Base-by-base conservation (phyloP, 1,140 invertebrate genomes). In the Solenopsis fugax region DNA sequence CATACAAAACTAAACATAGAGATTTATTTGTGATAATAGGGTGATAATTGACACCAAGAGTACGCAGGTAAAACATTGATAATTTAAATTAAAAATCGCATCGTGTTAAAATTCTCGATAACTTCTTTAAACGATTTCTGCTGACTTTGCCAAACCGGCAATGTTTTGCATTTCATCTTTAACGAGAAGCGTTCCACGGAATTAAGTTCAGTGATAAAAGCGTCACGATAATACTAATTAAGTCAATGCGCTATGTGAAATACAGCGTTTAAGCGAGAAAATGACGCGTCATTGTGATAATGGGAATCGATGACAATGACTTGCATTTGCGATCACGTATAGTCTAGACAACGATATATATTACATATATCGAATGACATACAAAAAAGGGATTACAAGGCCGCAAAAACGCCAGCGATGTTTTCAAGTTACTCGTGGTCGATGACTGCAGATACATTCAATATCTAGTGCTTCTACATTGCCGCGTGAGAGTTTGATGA, bases 141-240 rank as follows among this genome's bases (percentile, higher is more conserved):
- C 4, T 16, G 6, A 7, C 24, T n/a, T 56, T 54, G 18, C 4
- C 7, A 45, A 21, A 77, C 45, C n/a, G 2, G 7, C 10, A 10
- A 41, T 76, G 21, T 34, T 65, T 65, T 34, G 76, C 21, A 24
- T 29, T 6, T 34, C 12, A 18, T 29, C 13, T 48, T 45, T 21
- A 13, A 45, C 29, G 21, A 54, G 48, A 34, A 34, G 21, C 34
- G 45, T 54, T 81, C 34, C 13, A 16, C 9, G 41, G 34, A 71
- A 81, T 54, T 54, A 81, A 69, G 13, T 24, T 41, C 21, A 2
- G 54, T n/a, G 65, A 82, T 72, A 72, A 82, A 37, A 24, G 41
- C n/a, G 10, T 50, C 24, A 4, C 9, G 69, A 29, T 7, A 12
- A 48, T 56, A 37, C n/a, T 84, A 73, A 73, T 75, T 50, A 84